Percentiles rank a stretch among this genome's conserved stretches.
Conservation (phyloP, 2,113 vertebrate species). For the Ictalurus furcatus region DNA sequence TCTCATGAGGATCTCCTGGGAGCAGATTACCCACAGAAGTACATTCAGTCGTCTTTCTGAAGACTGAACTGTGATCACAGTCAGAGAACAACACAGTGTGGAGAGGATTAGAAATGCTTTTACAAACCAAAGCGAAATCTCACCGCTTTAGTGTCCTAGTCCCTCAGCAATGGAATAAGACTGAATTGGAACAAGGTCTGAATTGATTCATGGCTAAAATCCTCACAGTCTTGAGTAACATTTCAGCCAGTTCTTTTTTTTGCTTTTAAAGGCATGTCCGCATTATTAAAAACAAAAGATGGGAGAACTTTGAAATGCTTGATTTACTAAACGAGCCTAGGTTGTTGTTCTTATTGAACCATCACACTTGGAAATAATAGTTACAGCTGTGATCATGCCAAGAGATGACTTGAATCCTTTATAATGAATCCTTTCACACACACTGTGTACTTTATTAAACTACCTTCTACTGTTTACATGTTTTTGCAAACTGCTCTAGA, state of each 20-base stretch:
- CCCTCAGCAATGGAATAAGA: background rate
- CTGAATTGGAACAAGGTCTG: background rate
- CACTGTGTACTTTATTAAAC: background rate
- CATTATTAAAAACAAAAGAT: background rate
- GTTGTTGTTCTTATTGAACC: background rate
- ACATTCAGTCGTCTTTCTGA: conserved; percentile 16
- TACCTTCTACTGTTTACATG: background rate
- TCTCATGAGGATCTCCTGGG: conserved; percentile 34
- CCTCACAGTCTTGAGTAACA: background rate
- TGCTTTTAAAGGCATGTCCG: background rate
- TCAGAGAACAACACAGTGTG: background rate
- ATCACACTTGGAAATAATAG: background rate
- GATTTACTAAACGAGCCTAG: background rate
- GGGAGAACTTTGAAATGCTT: background rate
- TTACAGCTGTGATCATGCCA: background rate
- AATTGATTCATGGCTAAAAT: background rate
- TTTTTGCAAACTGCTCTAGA: background rate
- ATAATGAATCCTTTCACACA: background rate
- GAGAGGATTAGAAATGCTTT: background rate
- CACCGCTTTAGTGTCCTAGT: background rate
- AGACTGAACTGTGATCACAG: background rate
- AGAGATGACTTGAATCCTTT: background rate
- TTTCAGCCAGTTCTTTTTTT: background rate
- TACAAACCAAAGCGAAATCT: background rate
- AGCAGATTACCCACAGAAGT: conserved; percentile 3